Conservation (phyloP, 2,113 vertebrate genomes). For the Rhodinocichla rosea region DNA sequence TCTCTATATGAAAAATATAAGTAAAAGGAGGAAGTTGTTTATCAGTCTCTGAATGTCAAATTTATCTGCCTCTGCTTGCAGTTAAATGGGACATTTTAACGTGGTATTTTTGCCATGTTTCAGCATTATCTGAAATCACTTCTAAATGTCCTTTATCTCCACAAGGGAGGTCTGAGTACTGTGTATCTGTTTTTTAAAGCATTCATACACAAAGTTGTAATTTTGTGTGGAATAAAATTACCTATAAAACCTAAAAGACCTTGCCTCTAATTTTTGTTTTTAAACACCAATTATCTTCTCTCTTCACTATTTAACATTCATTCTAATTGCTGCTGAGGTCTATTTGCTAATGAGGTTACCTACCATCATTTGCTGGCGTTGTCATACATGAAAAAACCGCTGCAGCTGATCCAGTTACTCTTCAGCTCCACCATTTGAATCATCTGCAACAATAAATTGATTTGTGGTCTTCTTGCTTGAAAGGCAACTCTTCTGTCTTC, state of each 20-base stretch:
- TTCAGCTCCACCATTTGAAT: background rate
- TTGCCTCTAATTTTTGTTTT: background rate
- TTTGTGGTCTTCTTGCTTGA: background rate
- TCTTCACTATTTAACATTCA: background rate
- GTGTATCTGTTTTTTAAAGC: background rate
- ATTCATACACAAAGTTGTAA: background rate
- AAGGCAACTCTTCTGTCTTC: background rate
- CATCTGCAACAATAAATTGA: background rate
- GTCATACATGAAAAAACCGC: background rate
- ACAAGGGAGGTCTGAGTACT: background rate
- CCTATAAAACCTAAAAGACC: background rate
- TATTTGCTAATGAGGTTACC: background rate
- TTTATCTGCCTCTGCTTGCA: background rate
- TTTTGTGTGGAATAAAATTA: background rate
- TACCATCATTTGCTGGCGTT: background rate
- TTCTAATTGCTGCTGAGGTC: background rate
- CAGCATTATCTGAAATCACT: background rate
- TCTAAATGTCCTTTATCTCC: background rate
- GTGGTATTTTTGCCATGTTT: background rate
- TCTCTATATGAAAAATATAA: background rate
- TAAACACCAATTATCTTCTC: background rate
- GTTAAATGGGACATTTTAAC: background rate
- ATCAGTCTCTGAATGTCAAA: background rate
- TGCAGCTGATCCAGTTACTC: background rate
- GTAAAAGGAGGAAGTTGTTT: background rate